Evolutionary conservation across 92 coral and sea anemone species (phyloP), one percentile per base, ranked within the genome.

Genomic region (Isaurus tuberculatus): DNA sequence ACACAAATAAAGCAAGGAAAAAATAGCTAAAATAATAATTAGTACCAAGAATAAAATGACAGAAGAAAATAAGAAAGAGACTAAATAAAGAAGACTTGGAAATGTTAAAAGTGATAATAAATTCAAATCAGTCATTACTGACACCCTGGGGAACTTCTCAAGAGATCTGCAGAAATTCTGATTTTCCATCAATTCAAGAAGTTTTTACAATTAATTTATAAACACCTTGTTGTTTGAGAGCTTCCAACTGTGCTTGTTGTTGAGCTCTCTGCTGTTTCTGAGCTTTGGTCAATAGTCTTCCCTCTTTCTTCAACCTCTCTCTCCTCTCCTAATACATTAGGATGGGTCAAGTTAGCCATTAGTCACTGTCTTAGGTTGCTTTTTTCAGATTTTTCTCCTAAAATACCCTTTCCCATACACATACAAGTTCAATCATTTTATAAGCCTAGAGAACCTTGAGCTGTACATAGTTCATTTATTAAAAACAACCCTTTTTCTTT

Each of bases 191-290:
- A 19, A 53, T 15, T 53, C 2, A 17, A 53, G 22, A 53, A 8
- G 0, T 19, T 5, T 1, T 22, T 63, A 63, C 0, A 14, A 63
- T 9, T 63, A 25, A 8, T 27, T 63, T 14, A 26, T 3, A 55
- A 55, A 22, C 17, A 95, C 98, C 99, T 94, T 97, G 97, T 61
- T 94, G 92, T 65, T 87, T 91, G 96, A 95, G 91, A 3, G 98
- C 93, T 20, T 95, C 96, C 73, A 97, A 73, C 93, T 86, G 88
- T 27, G 97, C 98, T 63, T 92, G 92, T 29, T 91, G 91, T 34
- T 83, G 89, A 19, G 99, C 98, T 75, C 78, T 80, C 86, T 97
- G 96, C 88, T 92, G 91, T 36, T 89, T 92, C 72, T 97, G 98
- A 33, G 95, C 86, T 80, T 91, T 92, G 65, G 97, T 97, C 72